A percentile compares a stretch with the other conserved stretches of the same genome.
Conservation (phyloP, 2,113 vertebrate species). For the Miniopterus natalensis region DNA sequence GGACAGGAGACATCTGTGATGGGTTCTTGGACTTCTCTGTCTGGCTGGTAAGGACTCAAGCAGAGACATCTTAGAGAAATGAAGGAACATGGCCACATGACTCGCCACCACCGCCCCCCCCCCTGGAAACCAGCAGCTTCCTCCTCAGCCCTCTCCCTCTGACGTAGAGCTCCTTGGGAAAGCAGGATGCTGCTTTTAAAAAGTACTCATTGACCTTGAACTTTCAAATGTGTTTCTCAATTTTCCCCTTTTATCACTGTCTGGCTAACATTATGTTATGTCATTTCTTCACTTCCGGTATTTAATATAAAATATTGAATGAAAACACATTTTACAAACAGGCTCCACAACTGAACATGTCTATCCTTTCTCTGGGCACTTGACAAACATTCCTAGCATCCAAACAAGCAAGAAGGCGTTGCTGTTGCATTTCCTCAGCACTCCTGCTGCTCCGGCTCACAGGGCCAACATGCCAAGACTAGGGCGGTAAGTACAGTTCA, state of each 20-base stretch:
- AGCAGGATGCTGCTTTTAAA: slow-evolving; percentile 69
- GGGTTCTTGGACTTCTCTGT: not conserved
- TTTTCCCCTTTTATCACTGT: slow-evolving; percentile 66
- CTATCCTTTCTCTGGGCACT: not conserved
- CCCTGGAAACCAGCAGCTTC: not conserved
- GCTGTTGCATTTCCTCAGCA: not conserved
- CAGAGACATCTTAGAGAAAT: not conserved
- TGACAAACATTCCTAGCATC: not conserved
- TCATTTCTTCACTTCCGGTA: slow-evolving; percentile 71
- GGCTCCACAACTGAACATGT: not conserved
- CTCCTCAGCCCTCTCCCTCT: not conserved
- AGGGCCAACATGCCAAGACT: rapidly evolving
- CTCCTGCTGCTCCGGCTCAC: not conserved
- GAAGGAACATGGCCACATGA: not conserved
- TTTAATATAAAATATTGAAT: slow-evolving; percentile 66
- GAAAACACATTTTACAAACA: slow-evolving; percentile 56
- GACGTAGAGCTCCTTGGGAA: slow-evolving; percentile 27
- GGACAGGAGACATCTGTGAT: not conserved
- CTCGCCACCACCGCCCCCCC: not conserved
- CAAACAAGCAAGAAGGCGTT: rapidly evolving
- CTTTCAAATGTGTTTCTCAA: slow-evolving; percentile 65
- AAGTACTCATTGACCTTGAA: slow-evolving; percentile 72
- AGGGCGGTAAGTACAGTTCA: rapidly evolving
- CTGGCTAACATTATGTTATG: slow-evolving; percentile 3
- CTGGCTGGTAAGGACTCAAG: not conserved